A percentile compares a stretch with the other conserved stretches of the same genome.
These are phyloP conservation scores for Parnassius mnemosyne DNA, from an alignment of 2,888 invertebrate species.

Conservation along the genomic window DNA sequence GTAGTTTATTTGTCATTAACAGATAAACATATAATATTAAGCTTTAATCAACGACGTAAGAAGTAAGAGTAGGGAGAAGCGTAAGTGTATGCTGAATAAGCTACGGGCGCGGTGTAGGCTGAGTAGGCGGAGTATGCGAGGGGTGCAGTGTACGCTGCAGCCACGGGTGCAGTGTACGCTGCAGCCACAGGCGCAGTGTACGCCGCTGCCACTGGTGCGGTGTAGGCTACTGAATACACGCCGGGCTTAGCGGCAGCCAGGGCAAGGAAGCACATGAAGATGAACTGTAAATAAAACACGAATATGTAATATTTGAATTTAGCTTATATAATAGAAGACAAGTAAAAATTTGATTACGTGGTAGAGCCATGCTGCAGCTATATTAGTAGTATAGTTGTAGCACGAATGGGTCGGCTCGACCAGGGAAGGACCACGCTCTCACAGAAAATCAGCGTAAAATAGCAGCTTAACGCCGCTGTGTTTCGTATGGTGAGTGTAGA, in stretches of 20 bases:
- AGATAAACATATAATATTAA: not conserved
- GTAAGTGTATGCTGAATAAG: slow-evolving; percentile 50
- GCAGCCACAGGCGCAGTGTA: slow-evolving; percentile 35
- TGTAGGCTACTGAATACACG: slow-evolving; percentile 13
- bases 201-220: slow-evolving; percentile 31
- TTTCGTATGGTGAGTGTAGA: no score
- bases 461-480: no score
- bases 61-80: slow-evolving; percentile 48
- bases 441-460: no score
- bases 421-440: no score
- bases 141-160: slow-evolving; percentile 36
- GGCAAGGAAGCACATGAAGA: slow-evolving; percentile 72
- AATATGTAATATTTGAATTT: no score
- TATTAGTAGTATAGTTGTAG: no score
- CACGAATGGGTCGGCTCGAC: no score
- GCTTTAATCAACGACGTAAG: slow-evolving; percentile 34
- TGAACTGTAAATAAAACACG: slow-evolving; percentile 50
- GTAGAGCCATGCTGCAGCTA: no score
- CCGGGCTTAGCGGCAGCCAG: slow-evolving; percentile 67
- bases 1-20: no score
- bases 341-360: no score
- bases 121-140: slow-evolving; percentile 20
- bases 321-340: no score
- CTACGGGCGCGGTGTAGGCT: slow-evolving; percentile 49
- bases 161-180: slow-evolving; percentile 27